These are phyloP conservation scores for Catharus bicknelli DNA, from an alignment of 2,113 vertebrate species.

Conservation along the genomic window DNA sequence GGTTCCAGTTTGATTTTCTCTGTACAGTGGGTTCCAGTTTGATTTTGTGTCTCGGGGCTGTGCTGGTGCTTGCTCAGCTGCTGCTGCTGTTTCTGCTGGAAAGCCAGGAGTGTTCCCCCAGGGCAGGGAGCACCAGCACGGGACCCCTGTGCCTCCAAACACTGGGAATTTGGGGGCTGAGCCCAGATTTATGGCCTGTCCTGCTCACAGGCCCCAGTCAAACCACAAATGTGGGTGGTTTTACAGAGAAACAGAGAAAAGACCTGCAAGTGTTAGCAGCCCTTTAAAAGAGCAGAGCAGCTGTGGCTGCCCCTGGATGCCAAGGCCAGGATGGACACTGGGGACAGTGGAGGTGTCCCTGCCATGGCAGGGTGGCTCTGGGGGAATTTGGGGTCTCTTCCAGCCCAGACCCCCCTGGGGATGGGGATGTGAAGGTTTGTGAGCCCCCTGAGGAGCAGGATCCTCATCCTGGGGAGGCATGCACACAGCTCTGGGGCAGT, in stretches of 20 bases:
- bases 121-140: neutral
- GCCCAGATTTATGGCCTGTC: neutral
- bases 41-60: neutral
- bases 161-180: neutral
- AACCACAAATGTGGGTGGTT: neutral
- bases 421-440: neutral
- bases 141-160: conserved; percentile 44
- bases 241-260: neutral
- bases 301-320: neutral
- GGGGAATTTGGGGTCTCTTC: fast-evolving
- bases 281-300: neutral
- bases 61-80: neutral
- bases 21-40: too few species aligned
- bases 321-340: neutral
- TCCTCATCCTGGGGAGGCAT: fast-evolving
- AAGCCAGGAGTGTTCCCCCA: neutral
- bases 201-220: neutral
- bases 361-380: neutral
- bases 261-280: neutral
- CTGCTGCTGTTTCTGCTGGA: neutral
- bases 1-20: too few species aligned
- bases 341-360: neutral
- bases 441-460: neutral
- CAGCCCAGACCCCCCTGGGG: neutral
- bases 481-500: neutral